Percentiles rank a stretch among this genome's conserved stretches.
phyloP scores from a whole-genome alignment of 1,140 invertebrate genomes.

The Euglossa dilemma region DNA sequence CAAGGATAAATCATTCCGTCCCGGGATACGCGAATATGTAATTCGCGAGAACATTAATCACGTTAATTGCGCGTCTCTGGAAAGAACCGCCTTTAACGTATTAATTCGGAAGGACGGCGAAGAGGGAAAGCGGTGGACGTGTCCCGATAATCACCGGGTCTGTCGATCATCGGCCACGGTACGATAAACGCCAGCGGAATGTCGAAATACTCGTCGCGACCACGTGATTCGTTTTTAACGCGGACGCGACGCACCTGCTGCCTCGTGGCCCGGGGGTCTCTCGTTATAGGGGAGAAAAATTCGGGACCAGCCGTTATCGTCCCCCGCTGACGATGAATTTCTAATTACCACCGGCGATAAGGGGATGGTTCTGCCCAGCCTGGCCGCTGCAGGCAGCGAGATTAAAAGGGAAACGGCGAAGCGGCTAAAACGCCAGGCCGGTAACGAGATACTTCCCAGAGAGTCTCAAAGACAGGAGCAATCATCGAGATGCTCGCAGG shows the following conservation, averaged over 20 bases:
- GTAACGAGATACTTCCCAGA: not conserved
- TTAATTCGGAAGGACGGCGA: not conserved
- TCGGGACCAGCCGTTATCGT: not conserved
- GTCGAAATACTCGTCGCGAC: not conserved
- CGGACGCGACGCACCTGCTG: not conserved
- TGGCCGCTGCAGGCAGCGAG: not conserved
- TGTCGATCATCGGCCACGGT: not conserved
- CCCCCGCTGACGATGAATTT: not conserved
- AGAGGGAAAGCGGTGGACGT: not conserved
- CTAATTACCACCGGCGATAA: not conserved
- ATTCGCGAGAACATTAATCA: conserved; percentile 49
- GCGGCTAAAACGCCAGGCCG: not conserved
- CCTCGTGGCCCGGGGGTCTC: no score
- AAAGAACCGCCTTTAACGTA: not conserved
- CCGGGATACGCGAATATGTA: conserved; percentile 7
- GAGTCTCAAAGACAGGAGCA: not conserved
- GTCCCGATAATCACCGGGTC: not conserved
- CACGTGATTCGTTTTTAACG: not conserved
- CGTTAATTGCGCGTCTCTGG: conserved; percentile 31
- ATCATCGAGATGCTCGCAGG: not conserved
- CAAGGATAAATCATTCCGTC: conserved; percentile 47
- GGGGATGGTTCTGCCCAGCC: no score
- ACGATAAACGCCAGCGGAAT: not conserved
- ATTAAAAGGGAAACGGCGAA: not conserved
- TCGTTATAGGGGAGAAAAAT: not conserved